Evolutionary conservation across 2,113 vertebrate species (phyloP), one percentile per base, ranked within the genome.

Genomic region (Raja brachyura): DNA sequence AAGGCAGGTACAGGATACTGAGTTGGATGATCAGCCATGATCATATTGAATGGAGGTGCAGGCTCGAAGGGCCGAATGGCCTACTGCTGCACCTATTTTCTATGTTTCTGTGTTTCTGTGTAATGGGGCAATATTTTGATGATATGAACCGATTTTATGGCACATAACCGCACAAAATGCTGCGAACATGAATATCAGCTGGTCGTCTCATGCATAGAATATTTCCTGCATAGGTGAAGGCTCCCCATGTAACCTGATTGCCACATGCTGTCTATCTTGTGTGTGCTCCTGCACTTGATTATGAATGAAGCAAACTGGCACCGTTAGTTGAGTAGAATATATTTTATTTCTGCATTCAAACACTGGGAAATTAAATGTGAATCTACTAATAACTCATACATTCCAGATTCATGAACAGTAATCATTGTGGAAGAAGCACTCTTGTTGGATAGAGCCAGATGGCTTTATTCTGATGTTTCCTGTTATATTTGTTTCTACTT

Each of bases 401-500:
- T 54, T 85, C 79, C 48, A 85, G 79, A 54, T 85, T 85, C 56
- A 85, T 13, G 7, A 85, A 20, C 8, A 59, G 79, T 85, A 85
- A 85, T 85, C 28, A 85, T 85, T 59, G 79, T 59, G 22, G 79
- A 85, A 85, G 79, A 56, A 22, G 79, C 5, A 25, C 48, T 56
- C 22, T 10, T 85, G 79, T 56, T 85, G 48, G 48, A 85, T 85
- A 54, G 56, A 54, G 54, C 79, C 54, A 59, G 54, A 59, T 85
- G 48, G 54, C 54, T 59, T 85, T 48, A 54, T 48, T 85, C 11
- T 85, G 25, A 56, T 85, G 79, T 85, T 85, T 54, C 79, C 79
- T 85, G 79, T 85, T 22, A 85, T 22, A 59, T 85, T 85, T 85
- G 56, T 85, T 85, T 59, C 28, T 85, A 22, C 79, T 85, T 54